phyloP scores from a whole-genome alignment of 2,888 invertebrate genomes.

The Fabriciana adippe region DNA sequence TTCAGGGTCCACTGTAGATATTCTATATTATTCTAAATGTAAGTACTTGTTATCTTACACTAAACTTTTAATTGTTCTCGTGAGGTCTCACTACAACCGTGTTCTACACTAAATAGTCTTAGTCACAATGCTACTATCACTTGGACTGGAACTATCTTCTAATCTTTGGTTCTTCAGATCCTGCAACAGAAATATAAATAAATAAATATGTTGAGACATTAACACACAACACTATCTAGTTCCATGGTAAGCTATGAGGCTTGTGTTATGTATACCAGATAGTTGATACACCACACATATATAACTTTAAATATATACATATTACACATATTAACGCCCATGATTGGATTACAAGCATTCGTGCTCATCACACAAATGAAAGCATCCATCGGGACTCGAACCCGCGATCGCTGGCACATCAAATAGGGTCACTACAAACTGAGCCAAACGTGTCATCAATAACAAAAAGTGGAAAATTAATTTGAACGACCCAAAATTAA shows the following conservation, averaged over 20 bases:
- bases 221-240: too few species aligned
- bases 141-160: constrained; percentile 73
- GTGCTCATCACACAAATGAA: neutral
- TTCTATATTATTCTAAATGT: constrained; percentile 4
- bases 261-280: too few species aligned
- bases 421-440: too few species aligned
- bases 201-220: too few species aligned
- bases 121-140: constrained; percentile 76
- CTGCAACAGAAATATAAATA: constrained; percentile 53
- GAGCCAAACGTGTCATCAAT: too few species aligned
- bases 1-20: neutral
- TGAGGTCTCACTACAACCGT: constrained; percentile 65
- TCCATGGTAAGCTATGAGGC: too few species aligned
- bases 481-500: too few species aligned
- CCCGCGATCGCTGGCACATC: neutral
- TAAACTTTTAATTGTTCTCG: constrained; percentile 36
- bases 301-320: too few species aligned
- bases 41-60: constrained; percentile 29
- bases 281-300: too few species aligned
- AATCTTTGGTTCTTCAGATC: constrained; percentile 67
- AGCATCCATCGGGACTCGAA: neutral
- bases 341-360: neutral
- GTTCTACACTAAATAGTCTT: constrained; percentile 81
- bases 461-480: neutral
- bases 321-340: too few species aligned